Percentiles rank a stretch among this genome's conserved stretches.
Conservation (phyloP, 2,113 vertebrate genomes). For the Nanorana parkeri region DNA sequence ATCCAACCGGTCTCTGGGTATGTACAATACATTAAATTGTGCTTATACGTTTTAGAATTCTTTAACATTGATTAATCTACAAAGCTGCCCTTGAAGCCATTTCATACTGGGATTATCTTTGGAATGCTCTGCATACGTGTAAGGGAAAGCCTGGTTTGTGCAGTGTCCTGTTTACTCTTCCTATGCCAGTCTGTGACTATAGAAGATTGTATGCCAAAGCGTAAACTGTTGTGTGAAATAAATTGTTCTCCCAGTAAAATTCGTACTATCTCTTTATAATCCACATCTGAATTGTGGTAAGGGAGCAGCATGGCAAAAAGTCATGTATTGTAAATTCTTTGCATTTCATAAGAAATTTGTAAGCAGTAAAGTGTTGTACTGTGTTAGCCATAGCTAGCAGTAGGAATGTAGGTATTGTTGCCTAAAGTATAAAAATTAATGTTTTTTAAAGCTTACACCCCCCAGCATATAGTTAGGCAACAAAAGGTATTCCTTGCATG, state of each 20-base stretch:
- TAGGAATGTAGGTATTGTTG: too few species aligned
- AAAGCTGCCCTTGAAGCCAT: constrained; percentile 27
- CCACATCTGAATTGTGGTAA: neutral
- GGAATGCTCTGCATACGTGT: constrained; percentile 33
- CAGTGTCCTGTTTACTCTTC: constrained; percentile 15
- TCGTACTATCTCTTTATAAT: neutral
- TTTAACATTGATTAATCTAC: constrained; percentile 28
- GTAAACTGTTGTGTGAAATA: neutral
- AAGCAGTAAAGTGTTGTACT: too few species aligned
- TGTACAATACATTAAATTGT: constrained; percentile 19
- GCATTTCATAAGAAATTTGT: too few species aligned
- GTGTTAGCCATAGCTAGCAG: too few species aligned
- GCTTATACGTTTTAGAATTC: constrained; percentile 19
- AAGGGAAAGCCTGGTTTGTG: constrained; percentile 28
- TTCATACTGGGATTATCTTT: constrained; percentile 43
- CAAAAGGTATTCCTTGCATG: too few species aligned
- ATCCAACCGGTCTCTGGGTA: constrained; percentile 13
- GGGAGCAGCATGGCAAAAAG: neutral
- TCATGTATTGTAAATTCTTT: neutral
- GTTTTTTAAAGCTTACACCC: too few species aligned
- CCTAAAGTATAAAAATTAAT: too few species aligned
- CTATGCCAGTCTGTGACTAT: constrained; percentile 24
- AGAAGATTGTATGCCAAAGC: neutral
- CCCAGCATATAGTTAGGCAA: too few species aligned
- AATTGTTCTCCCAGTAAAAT: constrained; percentile 1